A percentile compares a stretch with the other conserved stretches of the same genome.
phyloP scores from a whole-genome alignment of 2,113 vertebrate species.

The Thamnophis sirtalis region DNA sequence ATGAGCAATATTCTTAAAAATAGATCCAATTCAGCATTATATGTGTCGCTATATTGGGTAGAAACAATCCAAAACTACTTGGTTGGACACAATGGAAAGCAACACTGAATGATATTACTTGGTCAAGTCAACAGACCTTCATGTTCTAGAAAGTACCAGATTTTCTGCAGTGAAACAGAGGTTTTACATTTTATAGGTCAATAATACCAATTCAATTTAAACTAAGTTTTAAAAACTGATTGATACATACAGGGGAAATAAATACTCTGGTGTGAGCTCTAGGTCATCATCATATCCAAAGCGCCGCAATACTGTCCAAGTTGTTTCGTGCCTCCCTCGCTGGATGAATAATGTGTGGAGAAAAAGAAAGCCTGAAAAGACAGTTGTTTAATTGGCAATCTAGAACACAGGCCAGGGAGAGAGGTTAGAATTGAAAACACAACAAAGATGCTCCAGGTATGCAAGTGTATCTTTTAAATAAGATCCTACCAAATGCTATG shows the following conservation, averaged over 20 bases:
- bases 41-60: background rate
- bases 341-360: slow-evolving; percentile 98
- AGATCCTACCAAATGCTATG: background rate
- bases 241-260: slow-evolving; percentile 86
- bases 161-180: background rate
- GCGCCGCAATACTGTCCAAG: slow-evolving; percentile 93
- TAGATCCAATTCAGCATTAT: background rate
- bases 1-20: background rate
- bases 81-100: background rate
- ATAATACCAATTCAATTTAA: background rate
- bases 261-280: slow-evolving; percentile 92
- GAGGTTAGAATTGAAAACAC: background rate
- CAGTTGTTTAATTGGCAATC: background rate
- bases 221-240: slow-evolving; percentile 8
- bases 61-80: background rate
- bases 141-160: background rate
- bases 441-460: background rate
- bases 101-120: background rate
- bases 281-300: slow-evolving; percentile 97
- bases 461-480: background rate
- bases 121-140: background rate
- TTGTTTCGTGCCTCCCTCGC: slow-evolving; percentile 95
- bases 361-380: slow-evolving; percentile 90
- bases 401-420: background rate
- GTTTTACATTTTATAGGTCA: background rate